These are phyloP conservation scores for Lithophane ornitopus DNA, from an alignment of 2,888 invertebrate species.

Conservation along the genomic window DNA sequence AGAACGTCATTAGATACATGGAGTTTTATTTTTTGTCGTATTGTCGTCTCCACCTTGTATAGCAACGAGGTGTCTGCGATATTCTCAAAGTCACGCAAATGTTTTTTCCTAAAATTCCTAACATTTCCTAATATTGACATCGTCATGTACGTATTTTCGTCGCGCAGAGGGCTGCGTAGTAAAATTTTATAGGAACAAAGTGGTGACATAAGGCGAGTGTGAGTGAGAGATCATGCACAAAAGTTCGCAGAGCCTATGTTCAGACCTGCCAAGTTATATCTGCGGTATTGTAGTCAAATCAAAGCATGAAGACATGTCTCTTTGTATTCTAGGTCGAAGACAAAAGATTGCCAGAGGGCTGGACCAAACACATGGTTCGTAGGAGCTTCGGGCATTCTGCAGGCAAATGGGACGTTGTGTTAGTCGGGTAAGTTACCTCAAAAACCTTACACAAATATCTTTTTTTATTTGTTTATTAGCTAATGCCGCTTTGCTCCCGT, in stretches of 20 bases:
- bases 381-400: constrained; percentile 92
- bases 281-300: not conserved
- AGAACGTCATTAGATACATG: too few species aligned
- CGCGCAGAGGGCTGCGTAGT: too few species aligned
- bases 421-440: constrained; percentile 91
- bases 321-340: constrained; percentile 91
- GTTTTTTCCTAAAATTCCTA: too few species aligned
- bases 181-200: too few species aligned
- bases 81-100: not conserved
- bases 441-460: not conserved
- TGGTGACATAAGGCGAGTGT: too few species aligned
- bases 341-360: constrained; percentile 93
- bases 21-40: too few species aligned
- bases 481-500: not conserved
- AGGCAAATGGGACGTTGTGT: constrained; percentile 95
- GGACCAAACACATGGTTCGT: constrained; percentile 95
- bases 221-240: too few species aligned
- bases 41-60: too few species aligned
- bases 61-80: not conserved
- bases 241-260: too few species aligned
- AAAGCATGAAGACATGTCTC: not conserved
- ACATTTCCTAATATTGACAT: not conserved
- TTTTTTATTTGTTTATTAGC: not conserved
- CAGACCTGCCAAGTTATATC: too few species aligned
- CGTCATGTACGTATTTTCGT: not conserved